phyloP scores from a whole-genome alignment of 2,888 invertebrate genomes.

The Pandemis heparana region DNA sequence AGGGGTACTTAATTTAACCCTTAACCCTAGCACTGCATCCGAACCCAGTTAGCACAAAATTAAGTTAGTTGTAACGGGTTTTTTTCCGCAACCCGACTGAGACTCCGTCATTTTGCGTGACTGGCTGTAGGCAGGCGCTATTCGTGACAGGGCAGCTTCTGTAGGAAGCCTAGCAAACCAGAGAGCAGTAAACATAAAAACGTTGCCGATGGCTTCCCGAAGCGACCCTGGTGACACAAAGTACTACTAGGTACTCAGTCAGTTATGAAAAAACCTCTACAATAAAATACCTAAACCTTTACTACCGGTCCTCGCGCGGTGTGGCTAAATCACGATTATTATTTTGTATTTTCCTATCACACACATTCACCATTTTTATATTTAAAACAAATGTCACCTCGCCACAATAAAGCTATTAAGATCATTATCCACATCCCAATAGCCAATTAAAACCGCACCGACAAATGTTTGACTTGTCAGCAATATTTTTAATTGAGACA shows the following conservation, averaged over 20 bases:
- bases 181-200: too few species aligned
- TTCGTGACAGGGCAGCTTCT: too few species aligned
- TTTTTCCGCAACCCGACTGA: too few species aligned
- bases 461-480: constrained; percentile 83
- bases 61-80: too few species aligned
- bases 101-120: too few species aligned
- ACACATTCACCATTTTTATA: constrained; percentile 26
- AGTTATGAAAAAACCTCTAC: too few species aligned
- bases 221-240: too few species aligned
- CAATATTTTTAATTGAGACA: constrained; percentile 83
- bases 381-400: constrained; percentile 37
- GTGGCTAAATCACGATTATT: neutral
- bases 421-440: constrained; percentile 71
- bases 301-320: neutral
- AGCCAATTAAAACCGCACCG: constrained; percentile 78
- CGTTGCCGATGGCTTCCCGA: too few species aligned
- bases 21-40: neutral
- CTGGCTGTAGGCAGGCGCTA: too few species aligned
- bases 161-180: too few species aligned
- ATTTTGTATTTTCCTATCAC: constrained; percentile 10
- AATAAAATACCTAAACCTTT: neutral
- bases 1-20: constrained; percentile 2
- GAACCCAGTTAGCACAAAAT: too few species aligned
- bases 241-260: too few species aligned
- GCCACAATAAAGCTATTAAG: constrained; percentile 60